Conservation (phyloP, 1,140 invertebrate species). For the Calosoma granatense region DNA sequence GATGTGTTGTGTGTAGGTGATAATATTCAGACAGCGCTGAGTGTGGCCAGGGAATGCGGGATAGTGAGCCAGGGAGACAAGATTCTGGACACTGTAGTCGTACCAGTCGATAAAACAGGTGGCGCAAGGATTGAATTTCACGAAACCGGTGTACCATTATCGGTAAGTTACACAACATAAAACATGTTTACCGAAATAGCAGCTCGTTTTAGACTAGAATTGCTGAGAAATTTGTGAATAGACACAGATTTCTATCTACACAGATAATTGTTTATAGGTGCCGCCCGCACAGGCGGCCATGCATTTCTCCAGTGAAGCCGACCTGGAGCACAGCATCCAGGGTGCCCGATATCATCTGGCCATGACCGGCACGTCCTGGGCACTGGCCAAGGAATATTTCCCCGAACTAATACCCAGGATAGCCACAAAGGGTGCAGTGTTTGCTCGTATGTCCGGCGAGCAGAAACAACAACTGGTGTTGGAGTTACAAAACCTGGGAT, state of each 20-base stretch:
- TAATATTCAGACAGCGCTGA: slow-evolving; percentile 92
- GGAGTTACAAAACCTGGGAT: slow-evolving; percentile 70
- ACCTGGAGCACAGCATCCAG: too few relatives aligned
- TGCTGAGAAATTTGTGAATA: neutral
- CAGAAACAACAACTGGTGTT: slow-evolving; percentile 93
- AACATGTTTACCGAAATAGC: too few relatives aligned
- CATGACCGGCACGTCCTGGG: slow-evolving; percentile 70
- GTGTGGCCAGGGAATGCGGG: slow-evolving; percentile 91
- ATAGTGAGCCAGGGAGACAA: slow-evolving; percentile 65
- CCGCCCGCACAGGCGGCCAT: too few relatives aligned
- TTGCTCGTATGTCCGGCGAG: slow-evolving; percentile 94
- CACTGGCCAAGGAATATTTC: slow-evolving; percentile 60
- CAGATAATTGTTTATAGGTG: neutral
- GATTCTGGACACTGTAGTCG: neutral
- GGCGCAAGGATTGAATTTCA: neutral
- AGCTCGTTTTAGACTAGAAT: neutral
- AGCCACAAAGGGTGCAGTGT: slow-evolving; percentile 75
- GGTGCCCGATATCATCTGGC: slow-evolving; percentile 60
- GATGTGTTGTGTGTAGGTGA: slow-evolving; percentile 66
- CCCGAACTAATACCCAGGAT: slow-evolving; percentile 62
- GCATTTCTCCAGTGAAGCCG: too few relatives aligned
- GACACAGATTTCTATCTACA: neutral
- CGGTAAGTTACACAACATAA: neutral
- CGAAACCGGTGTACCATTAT: neutral
- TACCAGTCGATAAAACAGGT: neutral